Evolutionary conservation across 2,888 invertebrate species (phyloP).

Genomic region (Slavum lentiscoides): DNA sequence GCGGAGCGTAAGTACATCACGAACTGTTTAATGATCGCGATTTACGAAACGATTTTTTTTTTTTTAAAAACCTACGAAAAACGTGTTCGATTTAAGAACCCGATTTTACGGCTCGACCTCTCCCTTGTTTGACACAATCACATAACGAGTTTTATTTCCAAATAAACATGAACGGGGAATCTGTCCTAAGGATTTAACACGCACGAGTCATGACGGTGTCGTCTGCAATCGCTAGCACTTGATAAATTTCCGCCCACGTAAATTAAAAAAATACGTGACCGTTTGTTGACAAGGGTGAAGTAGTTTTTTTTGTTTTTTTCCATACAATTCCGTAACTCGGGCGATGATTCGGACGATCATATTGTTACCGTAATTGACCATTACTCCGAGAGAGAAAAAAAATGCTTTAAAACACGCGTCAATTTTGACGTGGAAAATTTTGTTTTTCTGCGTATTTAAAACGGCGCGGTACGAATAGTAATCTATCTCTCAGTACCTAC

Average conservation of each 20-base stretch:
- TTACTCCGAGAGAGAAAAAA: too few relatives aligned
- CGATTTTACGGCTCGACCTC: not conserved
- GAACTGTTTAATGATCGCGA: too few relatives aligned
- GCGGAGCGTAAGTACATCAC: too few relatives aligned
- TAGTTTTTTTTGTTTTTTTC: too few relatives aligned
- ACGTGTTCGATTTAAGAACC: not conserved
- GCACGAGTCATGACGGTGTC: not conserved
- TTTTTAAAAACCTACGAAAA: too few relatives aligned
- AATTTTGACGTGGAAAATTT: too few relatives aligned
- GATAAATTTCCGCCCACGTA: not conserved
- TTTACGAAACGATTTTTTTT: too few relatives aligned
- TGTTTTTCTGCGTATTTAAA: too few relatives aligned
- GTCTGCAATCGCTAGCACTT: not conserved
- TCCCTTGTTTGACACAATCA: not conserved
- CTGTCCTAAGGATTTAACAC: not conserved
- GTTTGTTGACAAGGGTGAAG: constrained; percentile 2
- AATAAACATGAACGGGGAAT: not conserved
- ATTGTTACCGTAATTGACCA: too few relatives aligned
- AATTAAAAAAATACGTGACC: not conserved
- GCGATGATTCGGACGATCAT: not conserved
- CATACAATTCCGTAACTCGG: not conserved
- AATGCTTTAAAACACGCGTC: too few relatives aligned
- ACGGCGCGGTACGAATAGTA: too few relatives aligned
- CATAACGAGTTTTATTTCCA: not conserved
- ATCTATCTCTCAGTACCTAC: too few relatives aligned